phyloP scores from a whole-genome alignment of 2,113 vertebrate species.

The Benitochromis conjunctus region DNA sequence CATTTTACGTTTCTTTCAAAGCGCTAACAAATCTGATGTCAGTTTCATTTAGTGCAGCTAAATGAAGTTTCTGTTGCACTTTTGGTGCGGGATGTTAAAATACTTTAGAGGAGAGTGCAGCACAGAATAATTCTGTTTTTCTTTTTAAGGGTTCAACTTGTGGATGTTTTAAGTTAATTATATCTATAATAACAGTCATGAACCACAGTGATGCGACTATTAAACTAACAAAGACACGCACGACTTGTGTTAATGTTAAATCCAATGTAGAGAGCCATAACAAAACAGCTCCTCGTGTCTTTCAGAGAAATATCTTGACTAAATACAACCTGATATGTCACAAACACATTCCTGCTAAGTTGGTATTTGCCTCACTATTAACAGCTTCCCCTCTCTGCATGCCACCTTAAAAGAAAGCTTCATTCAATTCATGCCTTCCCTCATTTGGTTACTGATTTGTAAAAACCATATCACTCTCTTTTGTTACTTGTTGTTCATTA shows the following conservation, averaged over 20 bases:
- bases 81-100: neutral
- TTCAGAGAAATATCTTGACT: neutral
- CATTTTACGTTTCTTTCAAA: conserved; percentile 32
- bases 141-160: neutral
- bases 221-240: neutral
- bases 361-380: neutral
- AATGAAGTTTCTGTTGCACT: conserved; percentile 1
- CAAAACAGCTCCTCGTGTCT: neutral
- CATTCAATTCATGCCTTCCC: neutral
- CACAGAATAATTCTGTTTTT: neutral
- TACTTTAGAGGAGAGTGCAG: neutral
- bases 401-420: neutral
- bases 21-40: conserved; percentile 41
- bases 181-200: neutral
- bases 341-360: neutral
- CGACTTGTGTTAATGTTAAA: neutral
- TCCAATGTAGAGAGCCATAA: neutral
- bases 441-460: conserved; percentile 7
- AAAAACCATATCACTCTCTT: neutral
- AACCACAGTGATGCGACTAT: neutral
- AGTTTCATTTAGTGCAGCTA: conserved; percentile 23
- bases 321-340: neutral
- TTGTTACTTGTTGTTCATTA: conserved; percentile 25
- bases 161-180: neutral
- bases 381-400: neutral